Evolutionary conservation across 1,140 invertebrate genomes (phyloP), one percentile per base, ranked within the genome.

Genomic region (Acromyrmex heyeri): DNA sequence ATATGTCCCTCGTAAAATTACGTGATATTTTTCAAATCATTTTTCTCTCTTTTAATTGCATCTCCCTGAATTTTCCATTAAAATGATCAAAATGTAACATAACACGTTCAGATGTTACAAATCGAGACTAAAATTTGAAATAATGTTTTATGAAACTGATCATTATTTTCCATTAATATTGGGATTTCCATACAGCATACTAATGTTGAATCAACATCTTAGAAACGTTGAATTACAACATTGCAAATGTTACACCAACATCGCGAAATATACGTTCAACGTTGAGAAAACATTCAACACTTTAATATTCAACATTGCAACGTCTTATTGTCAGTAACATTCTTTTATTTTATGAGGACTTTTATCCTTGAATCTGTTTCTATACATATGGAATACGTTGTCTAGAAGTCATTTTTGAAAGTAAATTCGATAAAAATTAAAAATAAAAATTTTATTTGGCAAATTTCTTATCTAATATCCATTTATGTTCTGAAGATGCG

Each of bases 21-120:
- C 30, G 34, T 57, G 16, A 72, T 57, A 57, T 81, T 83, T 83
- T 83, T 62, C n/a, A 73, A 61, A 48, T 3, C 14, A 27, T 18
- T 6, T 12, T 34, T 59, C 34, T 59, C 38, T 48, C 77, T 75
- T 75, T 83, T 75, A 12, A 0, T 38, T 48, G 21, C 38, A 12
- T 38, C 50, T 81, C 0, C 21, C 34, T 16, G n/a, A 79, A n/a
- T 75, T 83, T 75, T 62, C 27, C 8, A 30, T 83, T 50, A 50
- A 83, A 83, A 83, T 18, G 18, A 14, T 62, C 38, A 55, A 75
- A 82, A 50, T 62, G 73, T 30, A 83, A 73, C 18, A 34, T 30
- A 61, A 73, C 38, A 62, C 55, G 6, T 27, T 48, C 18, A 30
- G 34, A 18, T 75, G 44, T 83, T 48, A 38, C 38, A 34, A 34